A percentile compares a stretch with the other conserved stretches of the same genome.
These are phyloP conservation scores for Limenitis camilla DNA, from an alignment of 2,888 invertebrate genomes.

Conservation along the genomic window DNA sequence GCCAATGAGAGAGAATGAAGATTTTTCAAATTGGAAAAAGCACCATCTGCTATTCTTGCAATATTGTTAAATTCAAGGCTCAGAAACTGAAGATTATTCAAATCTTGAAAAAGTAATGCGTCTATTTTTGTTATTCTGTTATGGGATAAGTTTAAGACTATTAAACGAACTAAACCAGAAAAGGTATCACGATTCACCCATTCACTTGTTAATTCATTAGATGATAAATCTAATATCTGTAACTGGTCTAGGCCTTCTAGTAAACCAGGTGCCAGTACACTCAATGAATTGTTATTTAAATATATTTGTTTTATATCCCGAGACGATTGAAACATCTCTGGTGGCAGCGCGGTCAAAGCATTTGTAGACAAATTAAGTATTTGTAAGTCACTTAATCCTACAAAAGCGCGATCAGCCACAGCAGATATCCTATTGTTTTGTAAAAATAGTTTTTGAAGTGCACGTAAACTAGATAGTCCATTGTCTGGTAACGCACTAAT, in stretches of 20 bases:
- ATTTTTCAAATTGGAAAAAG: slow-evolving; percentile 84
- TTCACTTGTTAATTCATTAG: slow-evolving; percentile 83
- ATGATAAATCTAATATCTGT: slow-evolving; percentile 81
- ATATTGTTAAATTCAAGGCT: slow-evolving; percentile 83
- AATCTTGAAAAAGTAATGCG: slow-evolving; percentile 80
- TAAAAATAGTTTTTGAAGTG: slow-evolving; percentile 80
- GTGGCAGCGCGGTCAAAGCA: slow-evolving; percentile 82
- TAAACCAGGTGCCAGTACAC: slow-evolving; percentile 83
- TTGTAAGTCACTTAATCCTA: slow-evolving; percentile 79
- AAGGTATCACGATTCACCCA: slow-evolving; percentile 87
- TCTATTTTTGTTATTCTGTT: slow-evolving; percentile 83
- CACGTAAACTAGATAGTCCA: slow-evolving; percentile 80
- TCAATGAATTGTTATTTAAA: slow-evolving; percentile 84
- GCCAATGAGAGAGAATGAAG: slow-evolving; percentile 84
- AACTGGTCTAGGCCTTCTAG: slow-evolving; percentile 83
- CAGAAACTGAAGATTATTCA: slow-evolving; percentile 83
- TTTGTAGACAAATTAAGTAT: slow-evolving; percentile 87
- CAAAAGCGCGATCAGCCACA: slow-evolving; percentile 83
- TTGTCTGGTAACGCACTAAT: slow-evolving; percentile 81
- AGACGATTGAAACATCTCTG: slow-evolving; percentile 84
- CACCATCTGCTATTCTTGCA: slow-evolving; percentile 80
- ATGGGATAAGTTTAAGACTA: slow-evolving; percentile 82
- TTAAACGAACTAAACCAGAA: slow-evolving; percentile 81
- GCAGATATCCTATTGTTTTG: slow-evolving; percentile 85
- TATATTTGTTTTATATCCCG: slow-evolving; percentile 81